Evolutionary conservation across 2,797 vertebrate species (phyloP).

Genomic region (Mionectes olivaceus): DNA sequence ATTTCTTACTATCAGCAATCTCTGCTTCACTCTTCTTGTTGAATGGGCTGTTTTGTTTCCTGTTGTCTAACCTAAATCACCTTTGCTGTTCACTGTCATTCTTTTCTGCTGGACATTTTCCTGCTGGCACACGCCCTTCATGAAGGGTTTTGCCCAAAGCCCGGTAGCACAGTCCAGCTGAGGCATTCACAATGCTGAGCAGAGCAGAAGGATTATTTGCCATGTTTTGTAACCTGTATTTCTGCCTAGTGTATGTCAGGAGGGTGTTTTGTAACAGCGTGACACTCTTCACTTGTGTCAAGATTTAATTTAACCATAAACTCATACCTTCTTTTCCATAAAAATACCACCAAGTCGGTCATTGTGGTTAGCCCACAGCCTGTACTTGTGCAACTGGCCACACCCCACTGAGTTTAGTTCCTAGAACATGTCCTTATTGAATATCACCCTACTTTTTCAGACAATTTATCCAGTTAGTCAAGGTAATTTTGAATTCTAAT

Average conservation of each 20-base stretch:
- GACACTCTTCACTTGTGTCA: background rate
- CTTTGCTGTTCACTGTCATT: background rate
- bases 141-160: background rate
- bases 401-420: background rate
- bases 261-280: background rate
- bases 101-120: background rate
- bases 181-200: background rate
- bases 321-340: background rate
- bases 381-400: background rate
- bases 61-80: background rate
- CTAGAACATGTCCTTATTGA: background rate
- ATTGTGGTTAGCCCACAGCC: background rate
- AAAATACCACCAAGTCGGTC: background rate
- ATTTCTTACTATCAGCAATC: background rate
- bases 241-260: background rate
- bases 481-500: conserved; percentile 27
- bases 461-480: background rate
- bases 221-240: background rate
- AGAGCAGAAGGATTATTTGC: background rate
- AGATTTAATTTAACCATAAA: background rate
- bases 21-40: background rate
- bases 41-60: background rate
- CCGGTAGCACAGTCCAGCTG: background rate
- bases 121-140: background rate
- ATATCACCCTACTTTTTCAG: background rate